phyloP scores from a whole-genome alignment of 2,113 vertebrate species.

The Corythaixoides concolor region DNA sequence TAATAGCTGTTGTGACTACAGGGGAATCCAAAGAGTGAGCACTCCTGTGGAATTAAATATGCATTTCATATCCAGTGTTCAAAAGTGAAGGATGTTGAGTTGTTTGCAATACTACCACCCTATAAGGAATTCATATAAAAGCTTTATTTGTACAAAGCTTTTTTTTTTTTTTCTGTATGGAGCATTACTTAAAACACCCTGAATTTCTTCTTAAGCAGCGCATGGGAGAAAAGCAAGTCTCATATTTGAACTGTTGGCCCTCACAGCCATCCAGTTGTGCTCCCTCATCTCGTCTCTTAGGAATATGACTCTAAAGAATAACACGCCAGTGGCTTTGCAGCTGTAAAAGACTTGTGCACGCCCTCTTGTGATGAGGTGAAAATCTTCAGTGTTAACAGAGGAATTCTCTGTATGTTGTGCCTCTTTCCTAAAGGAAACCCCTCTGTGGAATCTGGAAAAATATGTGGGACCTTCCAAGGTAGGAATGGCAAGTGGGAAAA shows the following conservation, averaged over 20 bases:
- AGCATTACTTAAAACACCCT: neutral
- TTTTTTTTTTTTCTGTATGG: neutral
- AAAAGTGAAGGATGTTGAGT: neutral
- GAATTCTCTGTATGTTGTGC: neutral
- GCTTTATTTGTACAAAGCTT: neutral
- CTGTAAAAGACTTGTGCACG: neutral
- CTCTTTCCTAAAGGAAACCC: slow-evolving; percentile 82
- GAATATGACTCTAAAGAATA: neutral
- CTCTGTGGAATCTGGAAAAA: slow-evolving; percentile 79
- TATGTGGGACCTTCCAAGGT: slow-evolving; percentile 86
- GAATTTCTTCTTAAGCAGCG: neutral
- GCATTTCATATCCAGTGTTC: neutral
- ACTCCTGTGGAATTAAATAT: neutral
- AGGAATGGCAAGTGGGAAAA: slow-evolving; percentile 91
- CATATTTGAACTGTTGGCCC: neutral
- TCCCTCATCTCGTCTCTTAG: neutral
- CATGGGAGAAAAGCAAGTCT: neutral
- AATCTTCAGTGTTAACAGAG: neutral
- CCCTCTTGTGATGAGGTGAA: neutral
- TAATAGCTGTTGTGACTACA: neutral
- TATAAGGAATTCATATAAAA: neutral
- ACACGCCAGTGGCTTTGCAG: neutral
- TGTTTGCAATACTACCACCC: neutral
- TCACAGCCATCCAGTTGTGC: neutral
- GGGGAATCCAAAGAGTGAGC: neutral